These are phyloP conservation scores for Nebria salina DNA, from an alignment of 2,888 invertebrate species.

Conservation along the genomic window DNA sequence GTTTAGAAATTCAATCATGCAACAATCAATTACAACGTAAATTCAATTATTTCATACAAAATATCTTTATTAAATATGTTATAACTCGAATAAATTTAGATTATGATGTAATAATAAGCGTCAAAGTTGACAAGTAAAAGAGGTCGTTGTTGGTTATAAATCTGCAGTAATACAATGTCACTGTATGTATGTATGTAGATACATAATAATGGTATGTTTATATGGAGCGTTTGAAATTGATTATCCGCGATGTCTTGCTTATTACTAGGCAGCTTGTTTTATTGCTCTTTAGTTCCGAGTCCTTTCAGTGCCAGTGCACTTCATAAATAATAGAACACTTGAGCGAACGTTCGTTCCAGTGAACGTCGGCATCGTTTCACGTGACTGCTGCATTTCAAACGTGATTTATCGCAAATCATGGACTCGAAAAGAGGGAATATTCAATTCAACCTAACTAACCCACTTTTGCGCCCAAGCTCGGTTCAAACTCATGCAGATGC, in stretches of 20 bases:
- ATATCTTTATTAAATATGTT: no score
- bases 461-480: background rate
- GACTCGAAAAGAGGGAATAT: slow-evolving; percentile 19
- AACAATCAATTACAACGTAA: no score
- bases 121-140: background rate
- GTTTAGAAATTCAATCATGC: no score
- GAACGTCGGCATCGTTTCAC: slow-evolving; percentile 8
- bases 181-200: no score
- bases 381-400: slow-evolving; percentile 24
- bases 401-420: slow-evolving; percentile 29
- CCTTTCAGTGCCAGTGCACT: slow-evolving; percentile 30
- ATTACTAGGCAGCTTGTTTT: slow-evolving; percentile 30
- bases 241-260: slow-evolving; percentile 33
- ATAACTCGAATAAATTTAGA: background rate
- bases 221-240: slow-evolving; percentile 23
- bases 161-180: background rate
- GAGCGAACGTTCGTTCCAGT: slow-evolving; percentile 7
- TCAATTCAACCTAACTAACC: slow-evolving; percentile 9
- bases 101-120: background rate
- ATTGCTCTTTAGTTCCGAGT: slow-evolving; percentile 18
- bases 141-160: background rate
- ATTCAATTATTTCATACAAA: no score
- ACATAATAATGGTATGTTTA: background rate
- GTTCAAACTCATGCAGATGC: background rate
- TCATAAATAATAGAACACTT: slow-evolving; percentile 33